phyloP scores from a whole-genome alignment of 2,888 invertebrate genomes.

The Yponomeuta sedellus region DNA sequence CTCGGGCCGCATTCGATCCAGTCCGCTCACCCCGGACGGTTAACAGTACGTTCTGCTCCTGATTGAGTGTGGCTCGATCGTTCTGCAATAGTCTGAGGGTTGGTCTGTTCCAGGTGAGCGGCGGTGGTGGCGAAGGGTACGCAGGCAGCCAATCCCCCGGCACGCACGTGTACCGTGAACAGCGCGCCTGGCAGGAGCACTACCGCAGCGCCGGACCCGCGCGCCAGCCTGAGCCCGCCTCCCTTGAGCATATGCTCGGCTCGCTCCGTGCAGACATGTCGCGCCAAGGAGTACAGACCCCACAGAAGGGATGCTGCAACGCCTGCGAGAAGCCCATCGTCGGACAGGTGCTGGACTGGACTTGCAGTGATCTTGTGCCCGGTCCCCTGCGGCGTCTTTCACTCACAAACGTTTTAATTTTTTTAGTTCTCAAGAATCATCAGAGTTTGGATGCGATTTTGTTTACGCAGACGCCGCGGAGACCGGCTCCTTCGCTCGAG shows the following conservation, averaged over 20 bases:
- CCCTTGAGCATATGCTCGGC: conserved; percentile 91
- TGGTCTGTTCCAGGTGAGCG: conserved; percentile 50
- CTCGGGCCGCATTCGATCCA: conserved; percentile 67
- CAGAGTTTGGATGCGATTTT: neutral
- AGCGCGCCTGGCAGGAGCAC: conserved; percentile 72
- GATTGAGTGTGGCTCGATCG: neutral
- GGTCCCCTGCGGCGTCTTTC: neutral
- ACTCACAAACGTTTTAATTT: no score
- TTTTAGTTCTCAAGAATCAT: neutral
- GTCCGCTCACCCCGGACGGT: conserved; percentile 54
- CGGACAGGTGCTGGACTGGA: conserved; percentile 85
- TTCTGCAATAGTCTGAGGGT: neutral
- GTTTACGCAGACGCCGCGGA: conserved; percentile 21
- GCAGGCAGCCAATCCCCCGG: conserved; percentile 36
- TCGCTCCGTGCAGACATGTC: conserved; percentile 97
- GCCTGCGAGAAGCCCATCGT: conserved; percentile 99
- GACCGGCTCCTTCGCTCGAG: conserved; percentile 6
- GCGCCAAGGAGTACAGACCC: conserved; percentile 98
- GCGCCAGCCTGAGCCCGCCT: conserved; percentile 75
- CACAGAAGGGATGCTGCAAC: conserved; percentile 99
- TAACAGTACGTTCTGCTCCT: conserved; percentile 46
- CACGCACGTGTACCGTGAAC: conserved; percentile 80
- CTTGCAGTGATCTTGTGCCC: conserved; percentile 8
- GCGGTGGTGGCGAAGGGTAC: conserved; percentile 58
- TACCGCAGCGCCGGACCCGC: conserved; percentile 66